Evolutionary conservation across 1,140 invertebrate species (phyloP).

Genomic region (Choristoneura fumiferana): DNA sequence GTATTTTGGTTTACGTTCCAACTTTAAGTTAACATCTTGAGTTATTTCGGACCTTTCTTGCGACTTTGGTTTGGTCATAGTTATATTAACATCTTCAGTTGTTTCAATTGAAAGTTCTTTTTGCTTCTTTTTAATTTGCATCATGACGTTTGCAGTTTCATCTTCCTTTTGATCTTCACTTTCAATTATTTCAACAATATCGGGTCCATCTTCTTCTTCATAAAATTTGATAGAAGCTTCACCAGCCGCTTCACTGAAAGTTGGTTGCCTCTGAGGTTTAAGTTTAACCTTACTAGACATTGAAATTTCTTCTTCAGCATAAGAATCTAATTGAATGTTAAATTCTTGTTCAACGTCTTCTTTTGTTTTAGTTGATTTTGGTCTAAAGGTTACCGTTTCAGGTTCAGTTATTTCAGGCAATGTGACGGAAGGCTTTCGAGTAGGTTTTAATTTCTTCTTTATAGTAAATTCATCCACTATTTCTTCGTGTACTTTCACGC

Average conservation of each 20-base stretch:
- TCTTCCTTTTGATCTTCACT: slow-evolving; percentile 82
- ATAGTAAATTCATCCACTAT: slow-evolving; percentile 85
- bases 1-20: slow-evolving; percentile 73
- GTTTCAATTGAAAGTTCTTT: slow-evolving; percentile 30
- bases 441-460: slow-evolving; percentile 82
- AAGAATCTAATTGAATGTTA: slow-evolving; percentile 89
- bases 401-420: slow-evolving; percentile 85
- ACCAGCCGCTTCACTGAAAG: slow-evolving; percentile 85
- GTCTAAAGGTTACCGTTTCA: slow-evolving; percentile 87
- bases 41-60: slow-evolving; percentile 55
- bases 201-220: slow-evolving; percentile 83
- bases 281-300: slow-evolving; percentile 90
- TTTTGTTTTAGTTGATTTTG: slow-evolving; percentile 84
- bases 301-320: slow-evolving; percentile 91
- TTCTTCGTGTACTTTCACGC: slow-evolving; percentile 81
- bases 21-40: slow-evolving; percentile 77
- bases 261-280: slow-evolving; percentile 83
- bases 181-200: slow-evolving; percentile 85
- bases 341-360: slow-evolving; percentile 93
- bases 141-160: slow-evolving; percentile 61
- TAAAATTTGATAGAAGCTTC: slow-evolving; percentile 86
- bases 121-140: slow-evolving; percentile 51
- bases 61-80: slow-evolving; percentile 46
- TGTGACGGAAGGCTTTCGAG: slow-evolving; percentile 80
- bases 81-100: slow-evolving; percentile 47